Percentiles rank a stretch among this genome's conserved stretches.
These are phyloP conservation scores for Lampris incognitus DNA, from an alignment of 2,113 vertebrate genomes.

Conservation along the genomic window DNA sequence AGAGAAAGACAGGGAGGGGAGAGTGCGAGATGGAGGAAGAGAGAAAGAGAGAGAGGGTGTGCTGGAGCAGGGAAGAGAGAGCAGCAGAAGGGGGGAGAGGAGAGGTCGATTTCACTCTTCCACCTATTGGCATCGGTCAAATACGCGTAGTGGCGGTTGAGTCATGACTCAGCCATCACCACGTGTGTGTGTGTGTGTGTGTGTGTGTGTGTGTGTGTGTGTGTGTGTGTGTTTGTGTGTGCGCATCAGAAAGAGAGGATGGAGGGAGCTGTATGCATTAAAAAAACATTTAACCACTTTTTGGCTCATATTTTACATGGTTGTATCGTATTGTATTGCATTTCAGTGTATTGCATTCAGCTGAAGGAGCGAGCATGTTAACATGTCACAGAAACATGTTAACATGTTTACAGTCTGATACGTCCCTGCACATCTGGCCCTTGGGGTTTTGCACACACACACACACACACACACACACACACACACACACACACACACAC, in stretches of 20 bases:
- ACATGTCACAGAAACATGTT: not conserved
- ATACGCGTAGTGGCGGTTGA: conserved; percentile 30
- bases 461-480: conserved; percentile 4
- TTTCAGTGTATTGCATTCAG: conserved; percentile 9
- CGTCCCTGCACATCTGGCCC: not conserved
- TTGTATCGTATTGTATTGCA: not conserved
- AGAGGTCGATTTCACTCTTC: conserved; percentile 41
- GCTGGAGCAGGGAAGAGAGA: conserved; percentile 39
- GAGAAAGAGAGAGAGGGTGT: conserved; percentile 6
- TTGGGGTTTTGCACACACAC: not conserved
- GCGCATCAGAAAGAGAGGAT: not conserved
- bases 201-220: not conserved
- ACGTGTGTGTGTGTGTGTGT: not conserved
- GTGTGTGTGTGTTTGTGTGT: not conserved
- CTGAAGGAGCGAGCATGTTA: not conserved
- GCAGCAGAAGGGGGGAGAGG: conserved; percentile 33
- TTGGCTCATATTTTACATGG: not conserved
- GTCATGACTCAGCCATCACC: conserved; percentile 56
- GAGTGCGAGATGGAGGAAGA: conserved; percentile 29
- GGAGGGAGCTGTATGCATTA: conserved; percentile 3
- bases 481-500: not conserved
- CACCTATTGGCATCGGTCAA: conserved; percentile 59
- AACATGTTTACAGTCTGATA: conserved; percentile 7
- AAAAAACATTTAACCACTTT: not conserved
- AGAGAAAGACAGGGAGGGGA: not conserved